phyloP scores from a whole-genome alignment of 1,140 invertebrate genomes.

The Calephelis virginiensis region DNA sequence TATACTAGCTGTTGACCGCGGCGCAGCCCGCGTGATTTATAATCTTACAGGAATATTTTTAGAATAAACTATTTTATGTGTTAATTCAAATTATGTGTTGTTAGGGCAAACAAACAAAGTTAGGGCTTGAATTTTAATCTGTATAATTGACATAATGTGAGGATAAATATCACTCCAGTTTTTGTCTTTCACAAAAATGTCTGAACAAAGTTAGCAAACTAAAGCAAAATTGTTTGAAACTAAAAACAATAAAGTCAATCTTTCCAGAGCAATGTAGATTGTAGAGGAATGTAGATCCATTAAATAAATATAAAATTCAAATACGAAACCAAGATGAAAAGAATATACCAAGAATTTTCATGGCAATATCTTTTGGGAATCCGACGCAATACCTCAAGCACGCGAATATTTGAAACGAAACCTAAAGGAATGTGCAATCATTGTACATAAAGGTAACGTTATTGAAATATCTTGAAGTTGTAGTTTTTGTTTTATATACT shows the following conservation, averaged over 20 bases:
- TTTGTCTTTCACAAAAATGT: too few species aligned
- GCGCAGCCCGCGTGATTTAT: too few species aligned
- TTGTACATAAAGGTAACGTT: constrained; percentile 6
- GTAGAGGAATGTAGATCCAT: constrained; percentile 5
- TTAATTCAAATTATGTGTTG: too few species aligned
- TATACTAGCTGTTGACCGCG: too few species aligned
- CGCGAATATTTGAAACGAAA: constrained; percentile 2
- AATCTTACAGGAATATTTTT: too few species aligned
- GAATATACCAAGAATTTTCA: constrained; percentile 30
- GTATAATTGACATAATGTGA: too few species aligned
- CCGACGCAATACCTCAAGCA: constrained; percentile 22
- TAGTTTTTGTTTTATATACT: not conserved
- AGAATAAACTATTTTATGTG: too few species aligned
- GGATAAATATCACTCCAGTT: too few species aligned
- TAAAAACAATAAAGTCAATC: not conserved
- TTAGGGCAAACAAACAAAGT: too few species aligned
- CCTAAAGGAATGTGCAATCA: constrained; percentile 9
- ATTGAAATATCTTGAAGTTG: not conserved
- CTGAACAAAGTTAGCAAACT: not conserved
- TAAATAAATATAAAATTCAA: constrained; percentile 26
- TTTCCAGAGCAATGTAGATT: not conserved
- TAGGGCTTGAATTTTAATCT: too few species aligned
- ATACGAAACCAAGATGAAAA: constrained; percentile 27
- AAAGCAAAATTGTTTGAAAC: not conserved
- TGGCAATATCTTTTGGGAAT: constrained; percentile 37